Evolutionary conservation across 2,888 invertebrate genomes (phyloP), one percentile per base, ranked within the genome.

Genomic region (Aradus depressus): DNA sequence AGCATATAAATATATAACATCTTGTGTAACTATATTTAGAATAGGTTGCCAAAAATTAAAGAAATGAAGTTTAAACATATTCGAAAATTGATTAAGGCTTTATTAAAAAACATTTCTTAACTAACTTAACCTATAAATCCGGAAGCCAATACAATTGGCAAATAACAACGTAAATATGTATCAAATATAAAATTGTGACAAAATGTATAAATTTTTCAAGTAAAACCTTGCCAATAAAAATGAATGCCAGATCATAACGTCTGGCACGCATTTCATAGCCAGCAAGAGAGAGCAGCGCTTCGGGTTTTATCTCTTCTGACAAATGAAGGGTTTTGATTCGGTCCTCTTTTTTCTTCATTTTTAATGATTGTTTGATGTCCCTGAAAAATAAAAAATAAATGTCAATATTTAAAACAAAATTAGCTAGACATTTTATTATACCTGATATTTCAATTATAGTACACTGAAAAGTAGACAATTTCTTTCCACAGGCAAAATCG

Each of bases 281-380:
- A 1, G 84, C 86, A 19, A 87, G 69, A 0, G 84, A 84, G 50
- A 88, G 68, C 60, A 87, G 74, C 0, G 84, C 81, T 10, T 79
- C 76, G 0, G 86, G 80, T 62, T 86, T 85, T 0, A 85, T 82
- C 64, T 87, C 85, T 47, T 80, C 85, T 0, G 85, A 84, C 54
- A 87, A 75, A 60, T 81, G 79, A 42, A 86, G 65, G 0, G 77
- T 76, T 60, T 75, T 79, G 60, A 79, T 81, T 22, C 83, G 75
- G 63, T 88, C 88, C 56, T 84, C 79, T 59, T 82, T 80, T 60
- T 84, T 76, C 64, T 89, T 90, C 60, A 85, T 72, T 63, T 79
- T 84, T 57, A 89, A 68, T 28, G 85, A 86, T 59, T 84, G 82
- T 64, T 91, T 91, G 56, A 91, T 90, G 64, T 91, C 90, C 56